phyloP scores from a whole-genome alignment of 2,888 invertebrate genomes.

The Cheilosia vulpina region DNA sequence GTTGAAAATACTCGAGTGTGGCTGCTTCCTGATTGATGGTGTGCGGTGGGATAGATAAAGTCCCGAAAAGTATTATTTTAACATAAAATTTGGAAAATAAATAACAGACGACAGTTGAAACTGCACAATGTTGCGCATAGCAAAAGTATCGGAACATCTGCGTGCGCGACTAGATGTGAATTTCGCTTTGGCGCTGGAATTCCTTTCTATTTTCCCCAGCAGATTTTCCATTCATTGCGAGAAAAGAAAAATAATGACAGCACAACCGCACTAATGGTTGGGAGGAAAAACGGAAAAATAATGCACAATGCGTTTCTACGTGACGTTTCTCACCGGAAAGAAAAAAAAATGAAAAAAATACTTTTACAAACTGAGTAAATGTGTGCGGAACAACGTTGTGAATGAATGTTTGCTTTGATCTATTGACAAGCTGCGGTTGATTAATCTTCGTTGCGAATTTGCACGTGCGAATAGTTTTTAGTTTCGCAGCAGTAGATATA shows the following conservation, averaged over 20 bases:
- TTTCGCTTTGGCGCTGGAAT: not conserved
- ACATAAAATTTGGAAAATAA: not conserved
- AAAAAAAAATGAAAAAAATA: not conserved
- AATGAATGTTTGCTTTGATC: constrained; percentile 25
- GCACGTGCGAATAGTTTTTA: too few species aligned
- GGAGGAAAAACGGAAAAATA: constrained; percentile 30
- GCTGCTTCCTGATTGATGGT: constrained; percentile 43
- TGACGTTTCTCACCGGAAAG: constrained; percentile 11
- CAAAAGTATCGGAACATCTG: constrained; percentile 21
- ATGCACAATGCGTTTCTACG: constrained; percentile 25
- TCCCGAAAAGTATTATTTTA: not conserved
- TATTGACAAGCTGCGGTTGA: constrained; percentile 38
- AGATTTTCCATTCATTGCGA: constrained; percentile 38
- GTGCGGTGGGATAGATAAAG: not conserved
- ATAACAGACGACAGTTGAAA: constrained; percentile 1
- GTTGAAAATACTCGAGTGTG: constrained; percentile 7
- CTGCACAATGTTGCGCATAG: constrained; percentile 3
- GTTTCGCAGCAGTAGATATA: too few species aligned
- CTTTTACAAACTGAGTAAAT: not conserved
- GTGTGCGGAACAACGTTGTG: constrained; percentile 4
- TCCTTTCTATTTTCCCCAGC: constrained; percentile 2
- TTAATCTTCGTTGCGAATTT: not conserved
- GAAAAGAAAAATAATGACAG: constrained; percentile 17
- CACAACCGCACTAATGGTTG: constrained; percentile 10
- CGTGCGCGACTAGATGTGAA: constrained; percentile 26